Evolutionary conservation across 1,140 invertebrate genomes (phyloP), one percentile per base, ranked within the genome.

Genomic region (Mamestra configurata): DNA sequence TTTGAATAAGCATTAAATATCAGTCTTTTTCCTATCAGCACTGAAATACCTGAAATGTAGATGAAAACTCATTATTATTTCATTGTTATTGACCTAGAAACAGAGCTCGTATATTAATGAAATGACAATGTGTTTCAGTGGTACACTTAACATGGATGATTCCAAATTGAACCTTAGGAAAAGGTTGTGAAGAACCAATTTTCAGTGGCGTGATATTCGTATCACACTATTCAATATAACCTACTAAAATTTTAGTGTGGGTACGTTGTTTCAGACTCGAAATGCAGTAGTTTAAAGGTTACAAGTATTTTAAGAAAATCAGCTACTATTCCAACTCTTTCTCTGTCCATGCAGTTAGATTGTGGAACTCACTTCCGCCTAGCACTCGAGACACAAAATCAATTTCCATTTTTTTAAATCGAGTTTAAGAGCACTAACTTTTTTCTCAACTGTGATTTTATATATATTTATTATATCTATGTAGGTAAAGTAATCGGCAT

Each of bases 241-340:
- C 6, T 24, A 43, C 18, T 68, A 68, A 68, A 46, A 68, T 46
- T 24, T 46, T 61, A 64, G 1, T 49, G 6, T n/a, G n/a, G n/a
- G n/a, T 64, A n/a, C 20, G 20, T 76, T 76, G 55, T 76, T 76
- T 76, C 73, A 76, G 73, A 49, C 7, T n/a, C n/a, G 43, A 8
- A 49, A 76, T 79, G 64, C 24, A 71, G 20, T 72, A 82, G 11
- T 80, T 15, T 31, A 15, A 80, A 20, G 46, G 40, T 27, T 77
- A 55, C 22, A 79, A 75, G 51, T 82, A 81, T 51, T 82, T 86
- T 82, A 86, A 86, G 84, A n/a, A n/a, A n/a, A n/a, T n/a, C n/a
- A n/a, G n/a, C n/a, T n/a, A n/a, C n/a, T n/a, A n/a, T n/a, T n/a
- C n/a, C n/a, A n/a, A n/a, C n/a, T n/a, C n/a, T n/a, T n/a, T n/a